phyloP scores from a whole-genome alignment of 2,797 vertebrate genomes.

The Tympanoctomys barrerae region DNA sequence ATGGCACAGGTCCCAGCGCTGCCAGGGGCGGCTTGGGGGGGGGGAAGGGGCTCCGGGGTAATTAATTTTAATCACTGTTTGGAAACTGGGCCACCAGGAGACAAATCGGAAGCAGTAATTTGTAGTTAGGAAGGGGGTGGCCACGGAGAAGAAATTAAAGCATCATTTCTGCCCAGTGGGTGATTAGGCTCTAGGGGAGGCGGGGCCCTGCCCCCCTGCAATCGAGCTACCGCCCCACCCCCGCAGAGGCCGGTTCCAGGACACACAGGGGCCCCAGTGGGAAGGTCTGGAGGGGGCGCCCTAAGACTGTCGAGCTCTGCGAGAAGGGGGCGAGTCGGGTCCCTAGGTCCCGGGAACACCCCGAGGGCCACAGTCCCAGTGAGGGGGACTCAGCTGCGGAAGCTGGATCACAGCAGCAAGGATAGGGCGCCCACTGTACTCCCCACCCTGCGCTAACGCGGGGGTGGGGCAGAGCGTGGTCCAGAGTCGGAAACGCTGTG shows the following conservation, averaged over 20 bases:
- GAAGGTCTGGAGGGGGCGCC: not conserved
- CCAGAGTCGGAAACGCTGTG: not conserved
- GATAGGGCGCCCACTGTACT: accelerated
- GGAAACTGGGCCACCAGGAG: slow-evolving; percentile 68
- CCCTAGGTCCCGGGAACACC: not conserved
- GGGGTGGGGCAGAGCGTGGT: not conserved
- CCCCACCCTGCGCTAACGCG: not conserved
- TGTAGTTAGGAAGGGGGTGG: slow-evolving; percentile 7
- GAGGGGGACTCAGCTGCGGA: slow-evolving; percentile 16
- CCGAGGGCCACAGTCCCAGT: not conserved
- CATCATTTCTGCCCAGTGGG: slow-evolving; percentile 1
- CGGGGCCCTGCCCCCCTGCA: not conserved
- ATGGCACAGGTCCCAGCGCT: not conserved
- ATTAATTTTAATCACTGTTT: slow-evolving; percentile 82
- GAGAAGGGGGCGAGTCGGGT: no score
- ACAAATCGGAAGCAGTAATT: slow-evolving; percentile 38
- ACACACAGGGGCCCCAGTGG: not conserved
- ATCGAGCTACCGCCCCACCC: no score
- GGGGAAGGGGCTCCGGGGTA: slow-evolving; percentile 3
- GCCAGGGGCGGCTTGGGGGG: not conserved
- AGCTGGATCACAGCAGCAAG: not conserved
- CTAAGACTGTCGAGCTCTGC: not conserved
- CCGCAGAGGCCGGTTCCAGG: no score
- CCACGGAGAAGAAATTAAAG: slow-evolving; percentile 64
- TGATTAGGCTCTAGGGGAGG: not conserved